Conservation (phyloP, 2,888 invertebrate genomes). For the Drosophila putrida region DNA sequence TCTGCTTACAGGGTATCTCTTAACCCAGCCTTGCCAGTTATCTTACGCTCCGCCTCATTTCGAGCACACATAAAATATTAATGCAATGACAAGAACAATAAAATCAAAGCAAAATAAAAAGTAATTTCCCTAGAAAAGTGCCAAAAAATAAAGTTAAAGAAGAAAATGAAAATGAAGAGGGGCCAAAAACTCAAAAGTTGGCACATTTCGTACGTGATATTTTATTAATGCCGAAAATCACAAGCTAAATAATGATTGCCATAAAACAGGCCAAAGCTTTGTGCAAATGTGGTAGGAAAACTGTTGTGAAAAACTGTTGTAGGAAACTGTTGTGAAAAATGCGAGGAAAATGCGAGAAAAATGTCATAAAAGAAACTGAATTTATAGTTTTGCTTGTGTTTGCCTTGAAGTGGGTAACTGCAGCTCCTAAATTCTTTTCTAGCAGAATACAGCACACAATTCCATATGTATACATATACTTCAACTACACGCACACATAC, state of each 20-base stretch:
- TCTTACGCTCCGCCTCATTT: conserved; percentile 1
- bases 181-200: conserved; percentile 2
- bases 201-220: conserved; percentile 58
- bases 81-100: conserved; percentile 23
- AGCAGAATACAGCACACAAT: neutral
- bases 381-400: conserved; percentile 23
- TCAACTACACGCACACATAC: neutral
- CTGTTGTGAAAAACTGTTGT: neutral
- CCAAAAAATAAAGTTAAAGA: neutral
- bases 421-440: conserved; percentile 36
- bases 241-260: conserved; percentile 53
- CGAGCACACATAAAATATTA: conserved; percentile 36
- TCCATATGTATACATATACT: too few species aligned
- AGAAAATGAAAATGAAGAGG: conserved; percentile 6
- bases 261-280: conserved; percentile 17
- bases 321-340: conserved; percentile 8
- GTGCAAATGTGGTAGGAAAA: conserved; percentile 2
- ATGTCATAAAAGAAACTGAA: conserved; percentile 14
- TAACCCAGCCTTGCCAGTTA: neutral
- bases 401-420: conserved; percentile 25
- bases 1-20: conserved; percentile 1
- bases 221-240: conserved; percentile 67
- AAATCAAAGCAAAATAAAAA: conserved; percentile 19
- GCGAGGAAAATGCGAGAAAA: conserved; percentile 1
- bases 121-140: conserved; percentile 9